Base-by-base conservation (phyloP, 2,113 vertebrate genomes). In the Plecturocebus donacophilus region DNA sequence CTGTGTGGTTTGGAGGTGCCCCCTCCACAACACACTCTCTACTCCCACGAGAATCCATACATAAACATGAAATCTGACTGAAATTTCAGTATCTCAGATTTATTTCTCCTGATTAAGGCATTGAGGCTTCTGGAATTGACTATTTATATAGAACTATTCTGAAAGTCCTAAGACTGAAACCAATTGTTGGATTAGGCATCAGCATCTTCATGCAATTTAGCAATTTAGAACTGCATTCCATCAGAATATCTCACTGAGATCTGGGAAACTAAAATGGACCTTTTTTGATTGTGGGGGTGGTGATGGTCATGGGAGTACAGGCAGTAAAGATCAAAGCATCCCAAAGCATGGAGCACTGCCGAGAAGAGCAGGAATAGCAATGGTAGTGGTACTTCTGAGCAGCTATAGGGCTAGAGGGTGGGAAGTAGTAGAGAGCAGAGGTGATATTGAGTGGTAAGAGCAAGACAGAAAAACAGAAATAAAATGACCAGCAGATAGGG, bases 401-500 rank as follows among this genome's bases (percentile, higher is more conserved):
- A 79, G 3, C 30, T 94, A 16, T 23, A 25, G 10, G 14, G 77
- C 49, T 77, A 66, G 52, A 83, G 21, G 6, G 20, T 83, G 30
- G 75, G 35, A 94, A 79, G 16, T 19, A 97, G 9, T 54, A 95
- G n/a, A 64, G 32, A 76, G 11, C 32, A 94, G 38, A 90, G 58
- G 11, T 77, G 9, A 40, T 73, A 58, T 27, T 58, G 20, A 73
- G 7, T 49, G 47, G 32, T 77, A 94, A 76, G 16, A 94, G 21
- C 20, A 95, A 80, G 20, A 83, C 40, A 14, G 45, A 68, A 20
- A 97, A 94, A 92, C 73, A 94, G 52, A 87, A 95, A 80, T 56
- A 64, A 87, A 87, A 93, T 87, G 20, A 35, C 25, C 54, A 96
- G 10, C 11, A 86, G 38, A 40, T 94, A 6, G 3, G 47, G 7